A percentile compares a stretch with the other conserved stretches of the same genome.
Evolutionary conservation across 2,888 invertebrate species (phyloP).

Genomic region (Ectobius pallidus): DNA sequence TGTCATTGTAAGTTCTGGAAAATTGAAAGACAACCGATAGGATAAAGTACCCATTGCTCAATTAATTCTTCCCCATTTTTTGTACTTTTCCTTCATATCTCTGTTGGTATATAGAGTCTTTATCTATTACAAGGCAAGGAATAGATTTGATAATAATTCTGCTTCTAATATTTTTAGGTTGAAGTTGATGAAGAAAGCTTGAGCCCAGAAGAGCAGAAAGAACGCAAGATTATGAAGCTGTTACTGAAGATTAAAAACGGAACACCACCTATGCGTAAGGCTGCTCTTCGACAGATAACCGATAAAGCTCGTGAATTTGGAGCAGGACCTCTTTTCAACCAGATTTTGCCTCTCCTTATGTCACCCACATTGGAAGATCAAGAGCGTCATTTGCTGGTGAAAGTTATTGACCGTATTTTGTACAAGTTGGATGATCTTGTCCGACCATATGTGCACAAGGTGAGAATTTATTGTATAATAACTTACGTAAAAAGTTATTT

Average conservation of each 20-base stretch:
- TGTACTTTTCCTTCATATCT: too few species aligned
- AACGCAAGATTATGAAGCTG: slow-evolving; percentile 98
- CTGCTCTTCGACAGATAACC: slow-evolving; percentile 95
- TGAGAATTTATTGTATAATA: too few species aligned
- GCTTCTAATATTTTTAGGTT: slow-evolving; percentile 60
- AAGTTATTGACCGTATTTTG: slow-evolving; percentile 97
- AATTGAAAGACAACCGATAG: too few species aligned
- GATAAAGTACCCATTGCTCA: too few species aligned
- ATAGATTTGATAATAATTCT: too few species aligned
- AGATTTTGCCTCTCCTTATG: slow-evolving; percentile 98
- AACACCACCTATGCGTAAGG: slow-evolving; percentile 99
- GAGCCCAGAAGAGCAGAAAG: slow-evolving; percentile 96
- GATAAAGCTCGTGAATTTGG: slow-evolving; percentile 99
- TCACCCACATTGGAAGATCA: slow-evolving; percentile 99
- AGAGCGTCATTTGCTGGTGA: slow-evolving; percentile 97
- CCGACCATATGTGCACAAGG: slow-evolving; percentile 98
- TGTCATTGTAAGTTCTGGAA: too few species aligned
- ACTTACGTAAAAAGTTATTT: too few species aligned
- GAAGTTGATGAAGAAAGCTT: slow-evolving; percentile 97
- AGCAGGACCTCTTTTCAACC: slow-evolving; percentile 98
- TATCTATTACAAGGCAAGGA: too few species aligned
- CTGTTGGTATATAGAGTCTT: too few species aligned
- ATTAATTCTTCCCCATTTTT: too few species aligned
- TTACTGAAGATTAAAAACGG: slow-evolving; percentile 99
- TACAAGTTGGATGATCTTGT: slow-evolving; percentile 99